Evolutionary conservation across 2,888 invertebrate genomes (phyloP), one percentile per base, ranked within the genome.

Genomic region (Cordylochernes scorpioides): DNA sequence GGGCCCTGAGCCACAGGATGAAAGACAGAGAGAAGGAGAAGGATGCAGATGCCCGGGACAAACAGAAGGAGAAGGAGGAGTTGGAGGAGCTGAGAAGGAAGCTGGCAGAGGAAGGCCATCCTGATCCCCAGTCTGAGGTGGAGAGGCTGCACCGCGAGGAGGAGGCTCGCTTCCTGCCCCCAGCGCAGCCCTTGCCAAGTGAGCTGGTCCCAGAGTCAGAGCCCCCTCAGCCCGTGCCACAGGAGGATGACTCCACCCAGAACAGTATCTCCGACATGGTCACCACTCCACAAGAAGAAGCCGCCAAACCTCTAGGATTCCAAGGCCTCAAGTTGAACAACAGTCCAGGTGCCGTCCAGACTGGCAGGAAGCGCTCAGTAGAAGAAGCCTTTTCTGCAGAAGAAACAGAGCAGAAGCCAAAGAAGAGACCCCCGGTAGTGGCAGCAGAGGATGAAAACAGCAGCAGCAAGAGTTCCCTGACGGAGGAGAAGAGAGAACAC

Each of bases 21-120:
- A 72, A 74, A 18, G 84, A 84, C 49, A 64, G 91, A 40, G 80
- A 88, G 40, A 69, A 78, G 41, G 97, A 97, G 57, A 75, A 84
- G 4, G 84, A 86, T 52, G 61, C 65, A 5, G 97, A 97, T 55
- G 71, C 68, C 26, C 67, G 77, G 44, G 94, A 97, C 58, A 61
- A 88, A 10, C 68, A 69, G 46, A 71, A 69, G 45, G 94, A 97
- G 54, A 69, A 68, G 46, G 71, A 71, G 44, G 84, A 88, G 57
- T 61, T 88, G 38, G 73, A 71, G 41, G 74, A 78, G 50, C 61
- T 94, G 31, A 67, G 68, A 45, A 63, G 63, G 36, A 68, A 71
- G 50, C 65, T 82, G 28, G 44, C 52, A 38, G 52, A 55, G 31
- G 58, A 57, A 39, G 59, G 59, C 15, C 55, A 58, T 42, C 54